phyloP scores from a whole-genome alignment of 2,113 vertebrate species.

The Microtus richardsoni region DNA sequence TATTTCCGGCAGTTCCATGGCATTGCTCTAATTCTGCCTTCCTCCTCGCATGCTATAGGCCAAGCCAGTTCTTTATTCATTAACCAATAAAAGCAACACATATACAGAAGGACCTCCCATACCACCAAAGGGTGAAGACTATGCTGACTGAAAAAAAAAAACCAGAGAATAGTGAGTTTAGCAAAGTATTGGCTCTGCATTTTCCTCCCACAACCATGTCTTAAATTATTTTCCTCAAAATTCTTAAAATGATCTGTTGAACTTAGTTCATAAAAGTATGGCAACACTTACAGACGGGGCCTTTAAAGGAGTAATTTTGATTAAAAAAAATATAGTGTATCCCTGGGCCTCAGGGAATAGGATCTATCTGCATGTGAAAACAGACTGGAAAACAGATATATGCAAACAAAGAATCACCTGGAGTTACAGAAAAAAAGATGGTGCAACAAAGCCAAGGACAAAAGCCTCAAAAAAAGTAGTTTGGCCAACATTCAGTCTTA shows the following conservation, averaged over 20 bases:
- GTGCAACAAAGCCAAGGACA: not conserved
- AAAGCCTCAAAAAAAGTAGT: not conserved
- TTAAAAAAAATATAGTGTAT: not conserved
- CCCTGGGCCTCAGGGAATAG: fast-evolving
- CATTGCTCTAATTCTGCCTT: too few species aligned
- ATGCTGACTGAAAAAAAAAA: too few species aligned
- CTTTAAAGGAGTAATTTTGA: not conserved
- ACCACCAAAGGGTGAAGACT: too few species aligned
- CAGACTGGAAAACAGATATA: not conserved
- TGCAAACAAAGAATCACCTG: fast-evolving
- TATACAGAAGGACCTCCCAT: too few species aligned
- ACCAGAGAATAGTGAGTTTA: not conserved
- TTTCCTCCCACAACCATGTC: not conserved
- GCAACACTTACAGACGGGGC: not conserved
- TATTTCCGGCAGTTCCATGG: too few species aligned
- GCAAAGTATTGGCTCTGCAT: not conserved
- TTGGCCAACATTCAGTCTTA: fast-evolving
- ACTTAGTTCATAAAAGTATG: not conserved
- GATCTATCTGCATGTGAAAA: not conserved
- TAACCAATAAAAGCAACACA: too few species aligned
- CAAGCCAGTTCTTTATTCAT: too few species aligned
- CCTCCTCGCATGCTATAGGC: too few species aligned
- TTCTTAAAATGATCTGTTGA: not conserved
- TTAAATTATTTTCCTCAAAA: not conserved
- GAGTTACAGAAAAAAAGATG: not conserved